phyloP scores from a whole-genome alignment of 2,888 invertebrate species.

The Pomacea canaliculata region DNA sequence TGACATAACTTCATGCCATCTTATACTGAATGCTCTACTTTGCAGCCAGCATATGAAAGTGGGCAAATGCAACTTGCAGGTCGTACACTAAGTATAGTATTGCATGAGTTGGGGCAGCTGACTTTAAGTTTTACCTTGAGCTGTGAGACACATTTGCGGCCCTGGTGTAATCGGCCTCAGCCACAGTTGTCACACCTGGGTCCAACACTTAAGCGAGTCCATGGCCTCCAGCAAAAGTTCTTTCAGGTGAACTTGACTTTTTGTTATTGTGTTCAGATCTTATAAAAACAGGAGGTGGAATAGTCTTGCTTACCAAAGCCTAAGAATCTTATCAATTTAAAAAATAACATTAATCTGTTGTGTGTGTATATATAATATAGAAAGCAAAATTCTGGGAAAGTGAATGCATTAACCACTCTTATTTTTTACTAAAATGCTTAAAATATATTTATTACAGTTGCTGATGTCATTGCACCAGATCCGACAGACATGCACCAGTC shows the following conservation, averaged over 20 bases:
- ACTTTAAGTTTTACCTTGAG: conserved; percentile 60
- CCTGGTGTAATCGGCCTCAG: conserved; percentile 61
- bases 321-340: too few relatives aligned
- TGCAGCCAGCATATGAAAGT: too few relatives aligned
- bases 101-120: conserved; percentile 62
- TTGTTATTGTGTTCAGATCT: not conserved
- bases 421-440: too few relatives aligned
- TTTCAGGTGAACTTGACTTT: conserved; percentile 40
- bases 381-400: too few relatives aligned
- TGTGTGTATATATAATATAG: too few relatives aligned
- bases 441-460: conserved; percentile 35
- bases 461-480: conserved; percentile 45
- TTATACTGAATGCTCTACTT: too few relatives aligned
- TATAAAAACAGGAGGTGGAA: too few relatives aligned
- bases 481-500: conserved; percentile 42
- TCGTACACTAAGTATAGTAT: conserved; percentile 49
- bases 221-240: conserved; percentile 53
- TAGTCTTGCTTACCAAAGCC: too few relatives aligned
- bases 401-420: too few relatives aligned
- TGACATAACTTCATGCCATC: too few relatives aligned
- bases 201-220: conserved; percentile 57
- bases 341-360: too few relatives aligned
- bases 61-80: conserved; percentile 41
- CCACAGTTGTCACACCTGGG: conserved; percentile 57
- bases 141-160: conserved; percentile 62